A percentile compares a stretch with the other conserved stretches of the same genome.
Conservation (phyloP, 2,888 invertebrate species). For the Ormyrus rosae region DNA sequence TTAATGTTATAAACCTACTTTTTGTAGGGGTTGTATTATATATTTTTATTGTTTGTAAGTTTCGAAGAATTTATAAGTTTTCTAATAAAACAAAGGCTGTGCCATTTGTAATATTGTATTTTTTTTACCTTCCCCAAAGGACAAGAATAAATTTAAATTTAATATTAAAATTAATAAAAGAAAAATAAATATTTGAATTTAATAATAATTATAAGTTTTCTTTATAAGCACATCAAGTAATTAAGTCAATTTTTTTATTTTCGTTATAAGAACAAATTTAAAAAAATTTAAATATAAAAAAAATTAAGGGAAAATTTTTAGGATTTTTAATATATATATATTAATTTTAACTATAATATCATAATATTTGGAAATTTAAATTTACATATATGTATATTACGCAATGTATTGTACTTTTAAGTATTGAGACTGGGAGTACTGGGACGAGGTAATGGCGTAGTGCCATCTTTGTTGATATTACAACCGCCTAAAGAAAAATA, state of each 20-base stretch:
- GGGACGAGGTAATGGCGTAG: not conserved
- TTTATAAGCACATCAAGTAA: too few relatives aligned
- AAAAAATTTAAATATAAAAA: too few relatives aligned
- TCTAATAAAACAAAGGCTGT: conserved; percentile 55
- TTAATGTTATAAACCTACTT: conserved; percentile 47
- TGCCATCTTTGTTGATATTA: conserved; percentile 10
- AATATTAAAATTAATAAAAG: too few relatives aligned
- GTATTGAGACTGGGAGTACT: too few relatives aligned
- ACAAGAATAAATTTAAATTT: too few relatives aligned
- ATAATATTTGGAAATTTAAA: not conserved
- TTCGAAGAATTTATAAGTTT: conserved; percentile 54
- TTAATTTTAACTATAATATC: not conserved
- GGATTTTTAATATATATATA: not conserved
- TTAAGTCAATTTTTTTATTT: too few relatives aligned
- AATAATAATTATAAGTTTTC: too few relatives aligned
- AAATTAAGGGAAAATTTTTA: too few relatives aligned
- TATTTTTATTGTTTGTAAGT: conserved; percentile 54
- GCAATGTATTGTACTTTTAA: not conserved
- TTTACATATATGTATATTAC: not conserved
- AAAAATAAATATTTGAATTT: too few relatives aligned
- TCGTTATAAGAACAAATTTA: too few relatives aligned
- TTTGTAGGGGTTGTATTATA: conserved; percentile 53
- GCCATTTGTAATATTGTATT: conserved; percentile 36
- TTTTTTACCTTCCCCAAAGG: not conserved
- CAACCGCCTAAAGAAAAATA: not conserved